Percentiles rank a stretch among this genome's conserved stretches.
Conservation (phyloP, 2,797 vertebrate genomes). For the Netta rufina region DNA sequence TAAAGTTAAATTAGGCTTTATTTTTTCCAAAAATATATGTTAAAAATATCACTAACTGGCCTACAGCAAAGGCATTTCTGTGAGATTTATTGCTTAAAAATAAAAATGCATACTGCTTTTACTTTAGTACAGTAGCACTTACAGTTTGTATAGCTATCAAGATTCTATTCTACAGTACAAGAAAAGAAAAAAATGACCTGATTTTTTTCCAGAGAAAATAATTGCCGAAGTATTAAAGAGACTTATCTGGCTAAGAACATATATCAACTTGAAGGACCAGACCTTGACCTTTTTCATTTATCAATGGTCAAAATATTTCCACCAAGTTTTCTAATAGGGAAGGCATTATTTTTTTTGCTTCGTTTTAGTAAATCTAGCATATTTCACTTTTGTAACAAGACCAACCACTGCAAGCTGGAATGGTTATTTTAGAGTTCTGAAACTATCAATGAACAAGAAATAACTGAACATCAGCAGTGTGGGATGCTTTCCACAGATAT, state of each 20-base stretch:
- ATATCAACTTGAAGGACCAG: neutral
- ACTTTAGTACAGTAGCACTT: neutral
- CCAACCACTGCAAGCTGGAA: neutral
- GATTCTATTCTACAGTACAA: neutral
- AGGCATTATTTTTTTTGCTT: neutral
- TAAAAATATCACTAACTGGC: neutral
- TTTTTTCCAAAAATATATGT: neutral
- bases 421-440: neutral
- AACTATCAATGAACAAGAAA: neutral
- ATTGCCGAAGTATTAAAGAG: neutral
- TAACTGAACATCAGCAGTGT: neutral
- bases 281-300: neutral
- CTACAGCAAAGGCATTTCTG: neutral
- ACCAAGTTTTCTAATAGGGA: neutral
- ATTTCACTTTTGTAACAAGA: neutral
- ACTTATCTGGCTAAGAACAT: neutral
- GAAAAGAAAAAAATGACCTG: neutral
- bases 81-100: neutral
- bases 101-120: neutral
- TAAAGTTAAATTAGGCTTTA: neutral
- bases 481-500: neutral
- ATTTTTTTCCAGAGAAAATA: neutral
- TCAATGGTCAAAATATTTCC: neutral
- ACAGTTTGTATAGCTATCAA: neutral
- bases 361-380: neutral